Evolutionary conservation across 2,113 vertebrate genomes (phyloP).

Genomic region (Monopterus albus): DNA sequence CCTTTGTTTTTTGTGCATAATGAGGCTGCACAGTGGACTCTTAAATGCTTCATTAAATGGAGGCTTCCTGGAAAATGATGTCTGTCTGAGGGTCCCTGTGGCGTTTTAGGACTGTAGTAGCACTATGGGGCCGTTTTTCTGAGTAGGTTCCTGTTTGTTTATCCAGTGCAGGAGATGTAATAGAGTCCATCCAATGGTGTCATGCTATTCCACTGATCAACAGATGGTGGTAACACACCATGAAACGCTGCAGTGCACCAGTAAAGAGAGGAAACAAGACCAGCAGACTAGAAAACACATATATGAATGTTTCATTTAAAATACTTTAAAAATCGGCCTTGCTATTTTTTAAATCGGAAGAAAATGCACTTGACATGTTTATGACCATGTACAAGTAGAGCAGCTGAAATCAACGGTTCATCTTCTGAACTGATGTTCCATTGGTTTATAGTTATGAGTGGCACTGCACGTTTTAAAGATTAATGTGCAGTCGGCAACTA

Average conservation of each 20-base stretch:
- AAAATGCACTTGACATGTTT: too few species aligned
- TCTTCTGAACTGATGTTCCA: too few species aligned
- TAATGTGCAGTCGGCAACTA: too few species aligned
- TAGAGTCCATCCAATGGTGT: background rate
- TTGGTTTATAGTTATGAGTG: too few species aligned
- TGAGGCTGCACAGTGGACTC: background rate
- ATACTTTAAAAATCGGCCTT: too few species aligned
- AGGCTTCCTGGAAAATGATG: background rate
- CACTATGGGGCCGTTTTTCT: background rate
- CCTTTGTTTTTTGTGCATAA: background rate
- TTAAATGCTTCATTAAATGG: background rate
- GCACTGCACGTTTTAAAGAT: too few species aligned
- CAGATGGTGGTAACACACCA: constrained; percentile 1
- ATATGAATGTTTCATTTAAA: too few species aligned
- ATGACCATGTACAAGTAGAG: too few species aligned
- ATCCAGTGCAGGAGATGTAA: background rate
- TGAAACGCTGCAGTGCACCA: background rate
- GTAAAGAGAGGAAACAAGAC: too few species aligned
- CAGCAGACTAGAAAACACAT: too few species aligned
- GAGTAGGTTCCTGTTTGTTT: background rate
- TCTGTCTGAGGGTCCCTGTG: background rate
- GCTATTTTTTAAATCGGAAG: too few species aligned
- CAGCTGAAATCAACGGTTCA: too few species aligned
- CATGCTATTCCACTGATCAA: background rate
- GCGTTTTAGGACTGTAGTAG: background rate